Base-by-base conservation (phyloP, 2,113 vertebrate genomes). In the Hemicordylus capensis region DNA sequence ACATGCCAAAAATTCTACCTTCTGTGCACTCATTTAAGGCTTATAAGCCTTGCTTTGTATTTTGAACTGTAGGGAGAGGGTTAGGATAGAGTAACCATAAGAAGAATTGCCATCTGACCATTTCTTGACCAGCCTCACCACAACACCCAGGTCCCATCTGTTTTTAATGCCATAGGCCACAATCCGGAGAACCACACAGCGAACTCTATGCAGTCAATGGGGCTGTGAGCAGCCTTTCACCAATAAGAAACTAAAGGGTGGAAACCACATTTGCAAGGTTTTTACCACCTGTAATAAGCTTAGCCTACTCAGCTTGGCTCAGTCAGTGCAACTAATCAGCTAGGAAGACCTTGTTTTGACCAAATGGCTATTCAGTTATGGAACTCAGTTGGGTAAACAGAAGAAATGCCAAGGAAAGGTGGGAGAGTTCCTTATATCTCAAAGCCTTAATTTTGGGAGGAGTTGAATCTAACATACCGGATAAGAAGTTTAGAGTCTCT, bases 241-340 rank as follows among this genome's bases (percentile, higher is more conserved):
- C 88, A 91, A 85, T 66, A 91, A 93, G 89, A 93, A 95, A 92
- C 88, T 90, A 93, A 93, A 92, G 17, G 76, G 4, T 44, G 81
- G 26, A 86, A 42, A 22, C 44, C 8, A 3, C 20, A 90, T 88
- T 92, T 89, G 93, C 93, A 89, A 93, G 91, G 92, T 89, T 90
- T 92, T 94, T 92, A 94, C 93, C 92, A 92, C 89, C 88, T 93
- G 91, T 94, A 93, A 93, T 92, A 95, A 94, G 88, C 90, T 92
- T 93, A 88, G 87, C 87, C 85, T 73, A 83, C 90, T 93, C 89
- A 87, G 77, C 61, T 77, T 81, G 83, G 86, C 85, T 91, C 48
- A 91, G 90, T 85, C 89, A 92, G 80, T 48, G 75, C 79, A 80
- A 87, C 88, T 91, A 91, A 91, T 85, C 89, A 90, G 88, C 84